Percentiles rank a stretch among this genome's conserved stretches.
phyloP scores from a whole-genome alignment of 2,113 vertebrate genomes.

The Eptesicus fuscus region DNA sequence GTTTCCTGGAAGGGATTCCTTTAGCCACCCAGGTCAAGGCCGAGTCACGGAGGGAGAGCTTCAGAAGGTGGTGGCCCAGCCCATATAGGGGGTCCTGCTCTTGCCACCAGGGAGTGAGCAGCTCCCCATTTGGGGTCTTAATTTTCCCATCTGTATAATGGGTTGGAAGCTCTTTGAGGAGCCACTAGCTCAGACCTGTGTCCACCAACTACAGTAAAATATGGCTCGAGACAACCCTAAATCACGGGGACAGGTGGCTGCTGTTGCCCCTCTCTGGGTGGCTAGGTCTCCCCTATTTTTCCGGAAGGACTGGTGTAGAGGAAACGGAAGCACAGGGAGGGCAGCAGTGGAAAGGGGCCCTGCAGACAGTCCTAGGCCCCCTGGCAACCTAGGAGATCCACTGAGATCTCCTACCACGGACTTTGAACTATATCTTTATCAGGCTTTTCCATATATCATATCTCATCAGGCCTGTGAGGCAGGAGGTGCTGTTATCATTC shows the following conservation, averaged over 20 bases:
- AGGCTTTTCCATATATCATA: not conserved
- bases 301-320: too few relatives aligned
- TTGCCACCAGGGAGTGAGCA: not conserved
- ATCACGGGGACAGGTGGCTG: too few relatives aligned
- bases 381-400: too few relatives aligned
- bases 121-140: not conserved
- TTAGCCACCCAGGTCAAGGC: not conserved
- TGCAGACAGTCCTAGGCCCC: too few relatives aligned
- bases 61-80: not conserved
- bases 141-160: slow-evolving; percentile 12
- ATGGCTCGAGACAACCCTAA: not conserved
- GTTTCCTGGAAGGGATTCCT: not conserved
- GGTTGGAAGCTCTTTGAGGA: not conserved
- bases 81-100: not conserved
- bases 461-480: not conserved
- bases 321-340: too few relatives aligned
- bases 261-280: too few relatives aligned
- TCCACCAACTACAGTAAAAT: not conserved
- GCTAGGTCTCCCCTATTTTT: too few relatives aligned
- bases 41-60: not conserved
- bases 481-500: not conserved
- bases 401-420: not conserved
- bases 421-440: not conserved
- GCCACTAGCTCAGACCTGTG: not conserved
- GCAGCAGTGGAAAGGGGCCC: too few relatives aligned